Evolutionary conservation across 2,888 invertebrate species (phyloP).

Genomic region (Chironomus tentans): DNA sequence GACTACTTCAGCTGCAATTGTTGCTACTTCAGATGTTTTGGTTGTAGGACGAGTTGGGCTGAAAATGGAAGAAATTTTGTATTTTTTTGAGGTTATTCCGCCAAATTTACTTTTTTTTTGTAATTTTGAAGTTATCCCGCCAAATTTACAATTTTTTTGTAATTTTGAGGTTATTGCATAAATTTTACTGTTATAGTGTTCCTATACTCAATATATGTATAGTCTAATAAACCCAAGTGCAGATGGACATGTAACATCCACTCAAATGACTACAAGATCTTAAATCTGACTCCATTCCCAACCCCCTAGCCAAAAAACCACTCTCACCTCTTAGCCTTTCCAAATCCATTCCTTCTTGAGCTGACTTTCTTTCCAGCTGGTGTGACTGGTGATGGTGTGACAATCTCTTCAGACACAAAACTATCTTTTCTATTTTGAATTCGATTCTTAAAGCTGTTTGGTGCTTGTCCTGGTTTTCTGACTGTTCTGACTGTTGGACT

Average conservation of each 20-base stretch:
- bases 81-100: no score
- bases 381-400: slow-evolving; percentile 2
- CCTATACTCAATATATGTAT: no score
- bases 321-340: neutral
- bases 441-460: slow-evolving; percentile 50
- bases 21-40: slow-evolving; percentile 44
- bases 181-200: no score
- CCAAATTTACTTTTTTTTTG: no score
- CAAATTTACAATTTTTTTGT: no score
- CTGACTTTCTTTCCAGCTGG: neutral
- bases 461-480: slow-evolving; percentile 46
- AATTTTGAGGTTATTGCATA: no score
- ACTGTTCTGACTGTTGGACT: slow-evolving; percentile 44
- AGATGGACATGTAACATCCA: no score
- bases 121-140: no score
- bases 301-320: neutral
- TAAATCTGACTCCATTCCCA: neutral
- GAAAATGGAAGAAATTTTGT: slow-evolving; percentile 35
- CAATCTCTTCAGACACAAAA: slow-evolving; percentile 25
- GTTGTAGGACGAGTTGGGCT: slow-evolving; percentile 36
- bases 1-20: slow-evolving; percentile 48
- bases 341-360: slow-evolving; percentile 6
- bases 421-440: slow-evolving; percentile 38
- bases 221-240: no score
- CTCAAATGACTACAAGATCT: no score